Evolutionary conservation across 2,888 invertebrate species (phyloP), one percentile per base, ranked within the genome.

Genomic region (Pristionchus exspectatus): DNA sequence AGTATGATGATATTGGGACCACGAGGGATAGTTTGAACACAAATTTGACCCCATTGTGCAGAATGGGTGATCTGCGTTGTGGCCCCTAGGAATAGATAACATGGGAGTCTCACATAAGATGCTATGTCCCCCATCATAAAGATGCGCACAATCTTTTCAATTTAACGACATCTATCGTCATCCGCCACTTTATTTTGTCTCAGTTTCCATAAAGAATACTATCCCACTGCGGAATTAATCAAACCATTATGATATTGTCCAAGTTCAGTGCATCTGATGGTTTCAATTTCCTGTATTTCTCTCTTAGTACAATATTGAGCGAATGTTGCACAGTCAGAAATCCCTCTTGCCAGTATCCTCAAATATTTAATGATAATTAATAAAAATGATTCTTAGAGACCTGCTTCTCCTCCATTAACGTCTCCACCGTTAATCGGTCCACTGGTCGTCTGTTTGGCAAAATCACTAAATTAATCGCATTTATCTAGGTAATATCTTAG

Each of bases 291-390:
- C 56, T 30, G n/a, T 27, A 88, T 18, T 63, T 54, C 16, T 91
- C 89, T 50, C 59, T 88, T 9, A 96, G 93, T 24, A 96, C 95
- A 91, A 95, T 95, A 90, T 96, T 96, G 0, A 97, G 94, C 0
- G 96, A 96, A 94, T 96, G 96, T 94, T 97, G 97, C 14, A 97
- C 92, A 0, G 96, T 96, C 84, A 97, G 94, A 94, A 97, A 97
- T 21, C 97, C 97, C 95, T 97, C 97, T 18, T 95, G 95, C 91
- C 95, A 95, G 94, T 97, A 97, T 86, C 96, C 97, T 96, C 93
- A 77, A 93, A 63, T 33, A 33, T 2, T 30, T 10, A 7, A 4
- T 56, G 12, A 27, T 9, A 50, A n/a, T 54, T 83, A n/a, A 0
- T 14, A 1, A 24, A 7, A 14, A 59, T 59, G 14, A 10, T 30